Percentiles rank a stretch among this genome's conserved stretches.
phyloP scores from a whole-genome alignment of 2,888 invertebrate species.

The Oxystoma pomonae region DNA sequence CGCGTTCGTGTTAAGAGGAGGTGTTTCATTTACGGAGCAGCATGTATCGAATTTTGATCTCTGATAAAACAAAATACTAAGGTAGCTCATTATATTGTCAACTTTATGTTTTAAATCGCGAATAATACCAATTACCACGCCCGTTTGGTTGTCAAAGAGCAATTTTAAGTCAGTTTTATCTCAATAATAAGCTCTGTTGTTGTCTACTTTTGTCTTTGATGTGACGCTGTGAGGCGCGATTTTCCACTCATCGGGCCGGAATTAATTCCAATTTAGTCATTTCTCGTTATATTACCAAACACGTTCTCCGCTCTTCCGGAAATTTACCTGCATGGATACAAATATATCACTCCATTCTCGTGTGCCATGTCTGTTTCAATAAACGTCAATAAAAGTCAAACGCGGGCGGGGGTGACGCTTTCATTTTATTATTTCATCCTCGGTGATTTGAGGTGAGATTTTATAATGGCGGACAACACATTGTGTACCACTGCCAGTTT shows the following conservation, averaged over 20 bases:
- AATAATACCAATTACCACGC: slow-evolving; percentile 43
- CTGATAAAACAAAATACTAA: slow-evolving; percentile 15
- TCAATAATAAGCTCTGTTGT: slow-evolving; percentile 38
- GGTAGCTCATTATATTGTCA: slow-evolving; percentile 22
- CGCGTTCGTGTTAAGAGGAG: too few species aligned
- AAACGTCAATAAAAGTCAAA: slow-evolving; percentile 22
- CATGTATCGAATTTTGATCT: too few species aligned
- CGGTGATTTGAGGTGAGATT: too few species aligned
- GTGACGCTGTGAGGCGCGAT: slow-evolving; percentile 39
- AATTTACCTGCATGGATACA: slow-evolving; percentile 23
- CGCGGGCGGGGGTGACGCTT: neutral
- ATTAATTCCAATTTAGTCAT: slow-evolving; percentile 45
- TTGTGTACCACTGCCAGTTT: too few species aligned
- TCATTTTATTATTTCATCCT: neutral
- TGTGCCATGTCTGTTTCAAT: slow-evolving; percentile 28
- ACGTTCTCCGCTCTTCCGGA: slow-evolving; percentile 29
- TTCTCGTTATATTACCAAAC: slow-evolving; percentile 30
- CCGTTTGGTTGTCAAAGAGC: slow-evolving; percentile 40
- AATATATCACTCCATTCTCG: slow-evolving; percentile 16
- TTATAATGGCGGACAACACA: too few species aligned
- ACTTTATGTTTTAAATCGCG: slow-evolving; percentile 30
- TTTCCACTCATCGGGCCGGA: slow-evolving; percentile 37
- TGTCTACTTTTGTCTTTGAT: slow-evolving; percentile 46
- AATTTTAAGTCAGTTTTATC: slow-evolving; percentile 41
- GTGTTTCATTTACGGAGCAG: too few species aligned